A percentile compares a stretch with the other conserved stretches of the same genome.
Evolutionary conservation across 2,797 vertebrate species (phyloP).

Genomic region (Garrulus glandarius): DNA sequence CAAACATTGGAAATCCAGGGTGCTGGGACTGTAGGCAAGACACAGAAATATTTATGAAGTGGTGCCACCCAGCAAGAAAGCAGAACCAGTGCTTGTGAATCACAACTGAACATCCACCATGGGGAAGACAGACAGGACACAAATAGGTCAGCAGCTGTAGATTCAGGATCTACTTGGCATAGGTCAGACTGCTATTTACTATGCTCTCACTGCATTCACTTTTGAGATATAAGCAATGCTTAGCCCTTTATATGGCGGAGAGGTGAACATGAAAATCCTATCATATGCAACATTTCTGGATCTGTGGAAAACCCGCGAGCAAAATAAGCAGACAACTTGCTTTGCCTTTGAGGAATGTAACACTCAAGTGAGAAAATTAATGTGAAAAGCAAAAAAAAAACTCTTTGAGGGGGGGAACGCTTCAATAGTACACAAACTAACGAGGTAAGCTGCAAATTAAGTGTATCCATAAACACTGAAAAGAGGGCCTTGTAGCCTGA

Average conservation of each 20-base stretch:
- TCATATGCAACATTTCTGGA: neutral
- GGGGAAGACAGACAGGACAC: neutral
- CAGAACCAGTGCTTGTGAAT: neutral
- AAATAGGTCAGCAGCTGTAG: neutral
- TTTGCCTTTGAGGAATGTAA: neutral
- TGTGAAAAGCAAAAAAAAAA: neutral
- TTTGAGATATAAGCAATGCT: neutral
- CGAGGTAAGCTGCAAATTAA: neutral
- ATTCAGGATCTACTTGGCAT: neutral
- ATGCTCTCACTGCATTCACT: neutral
- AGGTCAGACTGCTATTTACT: neutral
- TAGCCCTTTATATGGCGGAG: neutral
- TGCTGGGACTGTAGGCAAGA: neutral
- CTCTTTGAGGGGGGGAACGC: accelerated
- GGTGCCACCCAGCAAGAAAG: neutral
- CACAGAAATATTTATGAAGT: conserved; percentile 12
- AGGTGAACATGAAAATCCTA: neutral
- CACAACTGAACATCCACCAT: neutral
- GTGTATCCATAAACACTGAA: neutral
- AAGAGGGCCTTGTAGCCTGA: neutral
- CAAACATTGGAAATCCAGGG: neutral
- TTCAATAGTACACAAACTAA: neutral
- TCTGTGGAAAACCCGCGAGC: neutral
- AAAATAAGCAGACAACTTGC: neutral
- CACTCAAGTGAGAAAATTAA: neutral